A percentile compares a stretch with the other conserved stretches of the same genome.
Evolutionary conservation across 1,140 invertebrate species (phyloP).

Genomic region (Periplaneta americana): DNA sequence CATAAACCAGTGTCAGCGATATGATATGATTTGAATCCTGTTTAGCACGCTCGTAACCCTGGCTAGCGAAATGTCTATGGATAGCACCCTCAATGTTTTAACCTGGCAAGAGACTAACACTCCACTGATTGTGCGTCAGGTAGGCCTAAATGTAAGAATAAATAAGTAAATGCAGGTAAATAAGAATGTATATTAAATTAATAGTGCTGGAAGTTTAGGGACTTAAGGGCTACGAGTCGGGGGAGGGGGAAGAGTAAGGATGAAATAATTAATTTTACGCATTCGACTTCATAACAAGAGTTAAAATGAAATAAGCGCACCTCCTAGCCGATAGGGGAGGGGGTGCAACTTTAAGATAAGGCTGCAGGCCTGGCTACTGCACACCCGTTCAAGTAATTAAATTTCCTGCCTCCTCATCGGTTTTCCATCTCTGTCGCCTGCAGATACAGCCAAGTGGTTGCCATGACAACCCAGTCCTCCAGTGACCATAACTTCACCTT

Average conservation of each 20-base stretch:
- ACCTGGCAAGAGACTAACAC: no score
- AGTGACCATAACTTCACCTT: background rate
- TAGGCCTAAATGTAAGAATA: no score
- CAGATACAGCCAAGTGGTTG: background rate
- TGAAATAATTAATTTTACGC: background rate
- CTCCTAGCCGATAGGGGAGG: background rate
- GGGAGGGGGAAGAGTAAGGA: background rate
- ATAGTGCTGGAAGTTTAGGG: no score
- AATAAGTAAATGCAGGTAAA: no score
- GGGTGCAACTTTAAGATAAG: background rate
- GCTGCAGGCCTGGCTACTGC: background rate
- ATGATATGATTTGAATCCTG: no score
- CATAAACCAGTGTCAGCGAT: no score
- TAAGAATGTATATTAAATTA: no score
- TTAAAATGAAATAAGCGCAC: background rate
- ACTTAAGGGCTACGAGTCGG: no score
- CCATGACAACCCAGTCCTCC: background rate
- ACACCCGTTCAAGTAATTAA: background rate
- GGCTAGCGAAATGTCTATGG: no score
- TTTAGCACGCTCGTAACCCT: no score
- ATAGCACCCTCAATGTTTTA: no score
- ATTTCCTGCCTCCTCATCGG: background rate
- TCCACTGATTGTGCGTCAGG: no score
- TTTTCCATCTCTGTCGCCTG: background rate
- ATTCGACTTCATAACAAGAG: background rate